These are phyloP conservation scores for Drosophila anomalipes DNA, from an alignment of 2,888 invertebrate species.

Conservation along the genomic window DNA sequence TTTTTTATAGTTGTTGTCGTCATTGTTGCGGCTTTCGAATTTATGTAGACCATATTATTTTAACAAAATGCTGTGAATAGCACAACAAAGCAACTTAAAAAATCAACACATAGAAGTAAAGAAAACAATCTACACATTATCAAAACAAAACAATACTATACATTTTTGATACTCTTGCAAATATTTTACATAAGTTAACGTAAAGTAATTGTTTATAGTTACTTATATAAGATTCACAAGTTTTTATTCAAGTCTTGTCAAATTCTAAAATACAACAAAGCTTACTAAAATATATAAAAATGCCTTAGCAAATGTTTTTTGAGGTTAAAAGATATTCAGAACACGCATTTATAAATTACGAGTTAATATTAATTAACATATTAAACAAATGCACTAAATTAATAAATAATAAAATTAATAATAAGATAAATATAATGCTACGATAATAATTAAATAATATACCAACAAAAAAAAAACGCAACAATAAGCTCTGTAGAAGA, in stretches of 20 bases:
- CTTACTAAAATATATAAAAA: not conserved
- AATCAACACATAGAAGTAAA: conserved; percentile 32
- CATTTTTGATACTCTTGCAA: conserved; percentile 1
- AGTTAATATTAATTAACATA: not conserved
- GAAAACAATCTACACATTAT: conserved; percentile 16
- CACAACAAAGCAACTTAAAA: conserved; percentile 24
- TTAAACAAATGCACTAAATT: not conserved
- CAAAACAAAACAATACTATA: not conserved
- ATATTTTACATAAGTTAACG: not conserved
- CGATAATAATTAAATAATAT: too few relatives aligned
- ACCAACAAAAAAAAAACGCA: not conserved
- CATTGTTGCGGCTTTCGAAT: conserved; percentile 63
- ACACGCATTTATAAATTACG: not conserved
- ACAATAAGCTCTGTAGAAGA: not conserved
- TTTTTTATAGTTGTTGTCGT: conserved; percentile 21
- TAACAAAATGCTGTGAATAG: conserved; percentile 34
- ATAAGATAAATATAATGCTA: too few relatives aligned
- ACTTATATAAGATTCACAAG: not conserved
- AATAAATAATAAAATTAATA: not conserved
- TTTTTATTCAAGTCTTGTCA: not conserved
- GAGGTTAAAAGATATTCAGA: not conserved
- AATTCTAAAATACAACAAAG: not conserved
- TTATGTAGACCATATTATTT: conserved; percentile 42
- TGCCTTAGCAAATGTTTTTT: not conserved
- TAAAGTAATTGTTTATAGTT: not conserved